These are phyloP conservation scores for Sitta europaea DNA, from an alignment of 2,113 vertebrate species.

Conservation along the genomic window DNA sequence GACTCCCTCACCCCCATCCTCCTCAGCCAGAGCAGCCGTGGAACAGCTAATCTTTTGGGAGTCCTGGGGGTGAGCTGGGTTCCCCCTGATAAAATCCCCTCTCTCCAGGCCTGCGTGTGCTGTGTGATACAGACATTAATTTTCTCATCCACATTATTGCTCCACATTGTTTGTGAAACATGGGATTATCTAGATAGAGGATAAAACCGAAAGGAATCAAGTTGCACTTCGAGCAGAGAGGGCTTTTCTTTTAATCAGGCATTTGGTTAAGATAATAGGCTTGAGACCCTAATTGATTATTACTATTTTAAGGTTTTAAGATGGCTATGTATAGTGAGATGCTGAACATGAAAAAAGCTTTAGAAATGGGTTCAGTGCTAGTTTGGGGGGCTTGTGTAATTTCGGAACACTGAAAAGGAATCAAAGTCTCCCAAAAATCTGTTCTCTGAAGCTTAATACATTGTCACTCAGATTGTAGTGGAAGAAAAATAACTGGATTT, in stretches of 20 bases:
- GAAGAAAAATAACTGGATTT: neutral
- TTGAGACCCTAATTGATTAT: conserved; percentile 67
- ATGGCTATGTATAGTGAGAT: conserved; percentile 45
- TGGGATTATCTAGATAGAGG: conserved; percentile 57
- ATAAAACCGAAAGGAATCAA: conserved; percentile 60
- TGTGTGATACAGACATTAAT: conserved; percentile 19
- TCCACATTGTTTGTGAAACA: conserved; percentile 56
- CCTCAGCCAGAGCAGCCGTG: neutral
- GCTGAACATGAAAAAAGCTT: conserved; percentile 10
- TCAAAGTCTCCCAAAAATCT: neutral
- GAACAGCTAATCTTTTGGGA: conserved; percentile 1
- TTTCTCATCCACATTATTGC: conserved; percentile 47
- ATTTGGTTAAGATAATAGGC: conserved; percentile 68
- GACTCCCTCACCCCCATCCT: neutral
- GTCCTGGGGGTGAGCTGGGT: neutral
- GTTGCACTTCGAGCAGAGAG: conserved; percentile 55
- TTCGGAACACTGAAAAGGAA: neutral
- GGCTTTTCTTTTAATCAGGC: conserved; percentile 68
- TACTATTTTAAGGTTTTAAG: conserved; percentile 69
- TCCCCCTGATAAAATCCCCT: conserved; percentile 11
- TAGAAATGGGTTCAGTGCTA: neutral
- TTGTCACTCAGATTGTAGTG: neutral
- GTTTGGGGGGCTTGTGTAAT: neutral
- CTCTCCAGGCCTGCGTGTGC: conserved; percentile 10
- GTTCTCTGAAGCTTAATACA: neutral